Evolutionary conservation across 1,140 invertebrate genomes (phyloP).

Genomic region (Heliothis virescens): DNA sequence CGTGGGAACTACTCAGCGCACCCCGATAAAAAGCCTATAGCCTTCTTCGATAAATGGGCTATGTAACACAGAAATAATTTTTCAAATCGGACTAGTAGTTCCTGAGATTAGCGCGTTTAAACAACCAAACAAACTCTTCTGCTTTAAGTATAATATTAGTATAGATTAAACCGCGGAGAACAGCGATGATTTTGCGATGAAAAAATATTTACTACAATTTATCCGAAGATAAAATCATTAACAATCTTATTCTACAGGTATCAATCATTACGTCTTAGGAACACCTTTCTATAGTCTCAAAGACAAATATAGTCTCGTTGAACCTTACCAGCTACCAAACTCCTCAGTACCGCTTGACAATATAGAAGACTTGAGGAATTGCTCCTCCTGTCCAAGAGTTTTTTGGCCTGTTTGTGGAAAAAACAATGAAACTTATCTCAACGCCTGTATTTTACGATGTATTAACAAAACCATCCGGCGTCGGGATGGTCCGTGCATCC

Average conservation of each 20-base stretch:
- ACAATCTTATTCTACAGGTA: not conserved
- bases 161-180: too few relatives aligned
- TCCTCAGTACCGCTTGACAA: not conserved
- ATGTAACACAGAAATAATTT: too few relatives aligned
- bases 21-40: too few relatives aligned
- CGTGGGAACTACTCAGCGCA: too few relatives aligned
- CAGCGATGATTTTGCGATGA: too few relatives aligned
- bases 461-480: conserved; percentile 44
- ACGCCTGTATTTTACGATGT: conserved; percentile 64
- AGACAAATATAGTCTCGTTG: not conserved
- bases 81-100: too few relatives aligned
- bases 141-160: too few relatives aligned
- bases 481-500: conserved; percentile 63
- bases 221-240: not conserved
- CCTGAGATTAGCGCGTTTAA: too few relatives aligned
- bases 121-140: too few relatives aligned
- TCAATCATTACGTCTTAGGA: not conserved
- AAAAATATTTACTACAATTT: not conserved
- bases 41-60: too few relatives aligned
- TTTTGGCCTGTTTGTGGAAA: conserved; percentile 64
- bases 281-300: not conserved
- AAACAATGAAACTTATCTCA: conserved; percentile 63
- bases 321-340: not conserved
- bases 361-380: conserved; percentile 35
- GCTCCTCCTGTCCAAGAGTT: conserved; percentile 65